Base-by-base conservation (phyloP, 2,888 invertebrate genomes). In the Ophraella communa region DNA sequence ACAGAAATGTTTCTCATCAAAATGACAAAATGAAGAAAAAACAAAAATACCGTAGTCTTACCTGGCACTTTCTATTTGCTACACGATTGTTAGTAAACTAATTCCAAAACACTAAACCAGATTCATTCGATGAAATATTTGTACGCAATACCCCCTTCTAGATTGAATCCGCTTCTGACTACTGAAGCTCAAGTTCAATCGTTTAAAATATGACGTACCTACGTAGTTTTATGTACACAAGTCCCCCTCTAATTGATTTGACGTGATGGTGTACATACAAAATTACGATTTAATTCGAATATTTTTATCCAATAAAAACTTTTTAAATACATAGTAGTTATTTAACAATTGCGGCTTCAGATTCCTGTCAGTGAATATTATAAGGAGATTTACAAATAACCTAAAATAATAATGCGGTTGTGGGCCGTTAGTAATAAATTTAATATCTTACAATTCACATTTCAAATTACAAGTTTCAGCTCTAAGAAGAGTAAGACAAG, bases 211-310 rank as follows among this genome's bases (percentile, higher is more conserved):
- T 62, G 30, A 20, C 39, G 51, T 42, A 49, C 55, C 30, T n/a
- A 42, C 51, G 42, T 56, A 60, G 59, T 58, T 61, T 55, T 66
- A 52, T 61, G 52, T 66, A 61, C 44, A 61, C 49, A 20, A 57
- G 54, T 62, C 65, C 56, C 45, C 52, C 62, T 66, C 60, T 62
- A 66, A 68, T 68, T 62, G 58, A 65, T 68, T 63, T 17, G 27
- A 30, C 45, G 45, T 20, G 20, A 55, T 55, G 30, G 27, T 45
- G 30, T 56, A 24, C 24, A n/a, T 7, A 52, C 14, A 47, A 47
- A 21, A n/a, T 7, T 10, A 42, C 14, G 42, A 17, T 47, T 20
- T 4, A 10, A 47, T 20, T 20, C 10, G 21, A 18, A 47, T 47
- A 8, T 21, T 47, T 18, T n/a, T n/a, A n/a, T n/a, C n/a, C 1